Evolutionary conservation across 2,888 invertebrate species (phyloP).

Genomic region (Eilema depressum): DNA sequence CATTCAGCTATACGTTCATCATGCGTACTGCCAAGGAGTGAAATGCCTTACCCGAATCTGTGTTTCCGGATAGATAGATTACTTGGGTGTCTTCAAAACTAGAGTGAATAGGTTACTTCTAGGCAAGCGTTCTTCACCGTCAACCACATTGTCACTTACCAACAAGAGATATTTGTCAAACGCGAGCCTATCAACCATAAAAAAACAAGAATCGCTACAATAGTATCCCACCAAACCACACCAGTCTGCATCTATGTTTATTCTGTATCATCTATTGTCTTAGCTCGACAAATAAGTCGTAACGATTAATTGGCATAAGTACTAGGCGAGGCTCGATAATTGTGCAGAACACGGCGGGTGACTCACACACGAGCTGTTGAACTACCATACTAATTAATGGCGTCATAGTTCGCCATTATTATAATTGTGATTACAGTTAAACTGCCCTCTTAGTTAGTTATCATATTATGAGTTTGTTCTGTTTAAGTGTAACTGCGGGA

Average conservation of each 20-base stretch:
- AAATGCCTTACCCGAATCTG: too few species aligned
- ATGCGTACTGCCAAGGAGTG: too few species aligned
- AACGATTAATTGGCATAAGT: constrained; percentile 81
- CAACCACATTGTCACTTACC: too few species aligned
- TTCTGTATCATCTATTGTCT: constrained; percentile 45
- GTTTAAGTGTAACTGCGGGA: not conserved
- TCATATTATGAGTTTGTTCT: constrained; percentile 1
- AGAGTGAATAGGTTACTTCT: too few species aligned
- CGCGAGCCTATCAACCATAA: too few species aligned
- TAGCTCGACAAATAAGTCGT: constrained; percentile 61
- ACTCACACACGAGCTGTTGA: constrained; percentile 50
- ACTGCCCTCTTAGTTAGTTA: constrained; percentile 2
- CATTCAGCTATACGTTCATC: too few species aligned
- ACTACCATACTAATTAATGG: constrained; percentile 52
- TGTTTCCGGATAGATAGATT: too few species aligned
- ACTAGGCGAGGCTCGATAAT: constrained; percentile 76
- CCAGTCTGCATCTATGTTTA: constrained; percentile 25
- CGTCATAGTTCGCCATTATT: constrained; percentile 47
- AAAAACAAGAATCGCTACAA: not conserved
- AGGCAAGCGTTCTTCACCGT: too few species aligned
- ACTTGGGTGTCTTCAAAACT: too few species aligned
- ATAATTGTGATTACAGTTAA: constrained; percentile 38
- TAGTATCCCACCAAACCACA: not conserved
- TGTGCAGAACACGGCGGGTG: constrained; percentile 68
- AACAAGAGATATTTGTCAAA: too few species aligned